Base-by-base conservation (phyloP, 2,888 invertebrate genomes). In the Falcaria lacertinaria region DNA sequence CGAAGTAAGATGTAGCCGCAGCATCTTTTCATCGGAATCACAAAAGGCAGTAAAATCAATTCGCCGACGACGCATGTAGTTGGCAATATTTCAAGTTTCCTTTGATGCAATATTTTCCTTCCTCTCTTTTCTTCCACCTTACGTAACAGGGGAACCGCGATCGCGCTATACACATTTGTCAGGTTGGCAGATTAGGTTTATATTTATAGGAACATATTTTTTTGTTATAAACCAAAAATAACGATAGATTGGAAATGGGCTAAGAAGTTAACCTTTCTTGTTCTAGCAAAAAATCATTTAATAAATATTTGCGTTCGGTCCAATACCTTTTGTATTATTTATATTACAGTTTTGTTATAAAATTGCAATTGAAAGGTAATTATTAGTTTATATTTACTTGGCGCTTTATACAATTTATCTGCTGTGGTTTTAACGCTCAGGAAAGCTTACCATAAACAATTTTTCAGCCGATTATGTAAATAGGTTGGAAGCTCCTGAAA, bases 81-180 rank as follows among this genome's bases (percentile, higher is more conserved):
- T 85, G 86, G 84, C 86, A 85, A 80, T 83, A 84, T 82, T 81
- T 85, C 86, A 84, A 85, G 78, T 74, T 77, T 71, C 67, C 73
- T 79, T 75, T 80, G 81, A 80, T 81, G 79, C 79, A 80, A 79
- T 75, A 78, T 77, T 78, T 76, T 66, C 59, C 60, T 63, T 68
- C 55, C 60, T 69, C 60, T 69, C 56, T 64, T 72, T 73, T 64
- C 62, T 62, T 62, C 55, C 50, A 50, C 52, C 55, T 80, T 77
- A 75, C 64, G 62, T 74, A 76, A 79, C 67, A 54, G 62, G 60
- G 54, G 48, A 54, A 57, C 53, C 45, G 50, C 57, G 55, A 57
- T 52, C 45, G 51, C 57, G 55, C 42, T 56, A 50, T 50, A 62
- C 61, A 60, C 64, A 68, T 69, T 58, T 57, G 54, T 53, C 54